Evolutionary conservation across 2,113 vertebrate species (phyloP).

Genomic region (Danio rerio): GRCz12tu NC_133195.1:43447501-43448000

Average conservation of each 20-base stretch:
- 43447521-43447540: slow-evolving; percentile 38
- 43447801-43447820: slow-evolving; percentile 41
- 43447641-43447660: slow-evolving; percentile 38
- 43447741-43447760: background rate
- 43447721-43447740: background rate
- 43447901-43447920: slow-evolving; percentile 34
- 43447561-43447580: slow-evolving; percentile 44
- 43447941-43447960: slow-evolving; percentile 44
- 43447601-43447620: slow-evolving; percentile 58
- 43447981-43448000: slow-evolving; percentile 11
- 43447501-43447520: slow-evolving; percentile 49
- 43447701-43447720: slow-evolving; percentile 40
- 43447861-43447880: slow-evolving; percentile 32
- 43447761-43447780: slow-evolving; percentile 12
- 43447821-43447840: slow-evolving; percentile 36
- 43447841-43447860: slow-evolving; percentile 30
- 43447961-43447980: background rate
- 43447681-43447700: background rate
- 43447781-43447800: slow-evolving; percentile 30
- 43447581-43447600: slow-evolving; percentile 53
- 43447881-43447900: slow-evolving; percentile 50
- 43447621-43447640: slow-evolving; percentile 41
- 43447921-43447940: slow-evolving; percentile 52
- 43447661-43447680: slow-evolving; percentile 37
- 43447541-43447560: slow-evolving; percentile 22